Conservation (phyloP, 2,113 vertebrate species). For the Plotosus lineatus region DNA sequence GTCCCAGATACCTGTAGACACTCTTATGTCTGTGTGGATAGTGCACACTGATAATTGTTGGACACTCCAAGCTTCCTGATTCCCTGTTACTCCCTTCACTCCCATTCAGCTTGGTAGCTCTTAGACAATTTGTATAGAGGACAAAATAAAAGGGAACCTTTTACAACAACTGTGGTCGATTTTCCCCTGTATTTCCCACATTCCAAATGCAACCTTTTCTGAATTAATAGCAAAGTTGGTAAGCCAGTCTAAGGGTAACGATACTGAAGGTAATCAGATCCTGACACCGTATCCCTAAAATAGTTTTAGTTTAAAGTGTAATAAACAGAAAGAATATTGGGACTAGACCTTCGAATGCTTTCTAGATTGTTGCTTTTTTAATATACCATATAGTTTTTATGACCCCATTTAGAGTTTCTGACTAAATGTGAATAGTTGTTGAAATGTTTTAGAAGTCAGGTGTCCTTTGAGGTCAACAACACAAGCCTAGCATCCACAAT, state of each 20-base stretch:
- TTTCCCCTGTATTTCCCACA: background rate
- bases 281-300: background rate
- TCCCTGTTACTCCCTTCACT: background rate
- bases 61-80: background rate
- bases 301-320: background rate
- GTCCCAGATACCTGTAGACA: background rate
- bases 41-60: background rate
- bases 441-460: background rate
- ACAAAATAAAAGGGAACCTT: background rate
- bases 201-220: background rate
- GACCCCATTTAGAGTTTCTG: conserved; percentile 6
- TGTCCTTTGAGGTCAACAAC: background rate
- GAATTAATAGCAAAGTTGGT: background rate
- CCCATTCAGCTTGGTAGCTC: background rate
- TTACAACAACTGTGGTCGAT: background rate
- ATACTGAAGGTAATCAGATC: conserved; percentile 31
- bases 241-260: conserved; percentile 23
- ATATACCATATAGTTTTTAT: conserved; percentile 4
- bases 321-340: background rate
- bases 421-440: background rate
- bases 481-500: background rate
- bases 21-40: background rate
- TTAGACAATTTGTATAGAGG: no score
- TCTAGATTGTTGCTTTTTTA: background rate
- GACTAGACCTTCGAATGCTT: background rate